A percentile compares a stretch with the other conserved stretches of the same genome.
Evolutionary conservation across 2,888 invertebrate species (phyloP).

Genomic region (Epistrophella euchroma): DNA sequence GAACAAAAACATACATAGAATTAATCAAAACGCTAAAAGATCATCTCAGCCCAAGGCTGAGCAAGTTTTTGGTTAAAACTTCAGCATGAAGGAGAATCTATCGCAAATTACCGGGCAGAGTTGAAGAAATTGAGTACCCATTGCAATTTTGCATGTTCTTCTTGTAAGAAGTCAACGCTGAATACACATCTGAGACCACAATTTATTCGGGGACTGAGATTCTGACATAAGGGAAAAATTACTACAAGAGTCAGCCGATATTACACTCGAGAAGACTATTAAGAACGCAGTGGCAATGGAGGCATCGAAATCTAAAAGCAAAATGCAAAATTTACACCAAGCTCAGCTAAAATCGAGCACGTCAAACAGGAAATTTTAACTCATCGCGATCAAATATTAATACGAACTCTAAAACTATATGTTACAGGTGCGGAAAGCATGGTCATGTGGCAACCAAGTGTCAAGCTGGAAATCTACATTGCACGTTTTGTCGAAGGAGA

Average conservation of each 20-base stretch:
- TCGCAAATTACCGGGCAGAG: no score
- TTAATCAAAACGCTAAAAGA: neutral
- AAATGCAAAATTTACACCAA: slow-evolving; percentile 17
- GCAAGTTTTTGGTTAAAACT: no score
- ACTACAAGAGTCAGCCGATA: slow-evolving; percentile 12
- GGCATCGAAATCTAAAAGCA: slow-evolving; percentile 42
- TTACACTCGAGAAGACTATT: slow-evolving; percentile 35
- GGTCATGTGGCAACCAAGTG: no score
- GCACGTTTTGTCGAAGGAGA: neutral
- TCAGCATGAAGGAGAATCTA: no score
- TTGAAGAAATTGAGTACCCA: no score
- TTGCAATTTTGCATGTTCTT: no score
- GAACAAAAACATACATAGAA: neutral
- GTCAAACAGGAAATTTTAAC: no score
- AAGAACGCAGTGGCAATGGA: slow-evolving; percentile 38
- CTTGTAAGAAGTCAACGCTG: neutral
- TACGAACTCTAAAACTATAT: no score
- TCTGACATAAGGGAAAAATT: slow-evolving; percentile 44
- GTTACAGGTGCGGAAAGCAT: no score
- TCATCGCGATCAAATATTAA: no score
- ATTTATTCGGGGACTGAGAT: slow-evolving; percentile 56
- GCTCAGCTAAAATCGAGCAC: neutral
- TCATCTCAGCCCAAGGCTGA: neutral
- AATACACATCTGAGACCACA: slow-evolving; percentile 34
- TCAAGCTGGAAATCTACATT: no score